Evolutionary conservation across 2,113 vertebrate species (phyloP).

Genomic region (Phyllostomus discolor): DNA sequence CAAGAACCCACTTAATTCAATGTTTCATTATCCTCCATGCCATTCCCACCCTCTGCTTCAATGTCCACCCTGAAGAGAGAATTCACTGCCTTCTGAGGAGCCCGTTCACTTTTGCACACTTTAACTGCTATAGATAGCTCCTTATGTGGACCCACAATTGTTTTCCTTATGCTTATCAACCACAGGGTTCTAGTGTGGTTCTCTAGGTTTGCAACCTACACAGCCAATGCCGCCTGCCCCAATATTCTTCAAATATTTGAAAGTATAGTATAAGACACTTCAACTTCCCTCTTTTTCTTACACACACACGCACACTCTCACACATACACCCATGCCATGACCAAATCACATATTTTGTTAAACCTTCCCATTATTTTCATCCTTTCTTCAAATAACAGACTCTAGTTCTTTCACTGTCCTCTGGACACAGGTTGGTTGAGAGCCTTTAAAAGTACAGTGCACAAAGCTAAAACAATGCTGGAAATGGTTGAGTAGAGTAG

Average conservation of each 20-base stretch:
- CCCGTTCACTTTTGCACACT: not conserved
- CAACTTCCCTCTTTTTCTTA: not conserved
- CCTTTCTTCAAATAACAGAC: not conserved
- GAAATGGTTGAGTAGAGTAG: not conserved
- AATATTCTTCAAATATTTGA: not conserved
- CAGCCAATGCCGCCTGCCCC: not conserved
- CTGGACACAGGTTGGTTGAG: not conserved
- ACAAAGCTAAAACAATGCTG: not conserved
- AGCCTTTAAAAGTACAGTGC: not conserved
- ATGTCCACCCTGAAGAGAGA: not conserved
- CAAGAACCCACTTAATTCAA: not conserved
- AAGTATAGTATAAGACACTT: not conserved
- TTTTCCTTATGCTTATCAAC: not conserved
- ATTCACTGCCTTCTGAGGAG: not conserved
- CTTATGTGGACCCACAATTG: not conserved
- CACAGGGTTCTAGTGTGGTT: not conserved
- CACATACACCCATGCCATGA: not conserved
- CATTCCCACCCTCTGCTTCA: not conserved
- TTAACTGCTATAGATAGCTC: not conserved
- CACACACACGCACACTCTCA: not conserved
- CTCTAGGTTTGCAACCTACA: not conserved
- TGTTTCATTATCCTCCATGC: not conserved
- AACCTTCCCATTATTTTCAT: not conserved
- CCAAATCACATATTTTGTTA: not conserved
- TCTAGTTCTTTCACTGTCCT: not conserved